phyloP scores from a whole-genome alignment of 2,888 invertebrate genomes.

The Seira musarum region DNA sequence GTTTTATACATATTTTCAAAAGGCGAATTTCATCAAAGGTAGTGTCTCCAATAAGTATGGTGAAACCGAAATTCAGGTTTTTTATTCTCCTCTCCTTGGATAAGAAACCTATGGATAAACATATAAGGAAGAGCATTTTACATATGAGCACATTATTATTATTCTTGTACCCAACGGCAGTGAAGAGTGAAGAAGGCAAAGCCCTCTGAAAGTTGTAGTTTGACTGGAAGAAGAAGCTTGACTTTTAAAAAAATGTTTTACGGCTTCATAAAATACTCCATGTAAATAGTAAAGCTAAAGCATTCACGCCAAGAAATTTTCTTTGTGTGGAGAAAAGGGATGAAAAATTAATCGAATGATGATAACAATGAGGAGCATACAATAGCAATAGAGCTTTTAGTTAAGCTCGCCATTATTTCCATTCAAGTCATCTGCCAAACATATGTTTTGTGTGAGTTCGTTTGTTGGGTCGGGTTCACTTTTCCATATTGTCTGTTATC shows the following conservation, averaged over 20 bases:
- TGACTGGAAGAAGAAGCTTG: slow-evolving; percentile 40
- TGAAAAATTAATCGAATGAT: neutral
- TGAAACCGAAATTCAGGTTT: slow-evolving; percentile 6
- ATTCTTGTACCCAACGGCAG: slow-evolving; percentile 43
- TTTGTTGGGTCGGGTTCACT: neutral
- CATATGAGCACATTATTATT: slow-evolving; percentile 23
- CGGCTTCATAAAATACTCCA: no score
- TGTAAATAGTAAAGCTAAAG: neutral
- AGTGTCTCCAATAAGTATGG: neutral
- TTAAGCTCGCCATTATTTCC: neutral
- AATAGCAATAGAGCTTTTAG: neutral
- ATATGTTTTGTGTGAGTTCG: slow-evolving; percentile 32
- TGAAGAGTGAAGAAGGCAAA: slow-evolving; percentile 50
- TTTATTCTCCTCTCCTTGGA: neutral
- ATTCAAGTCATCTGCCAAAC: slow-evolving; percentile 35
- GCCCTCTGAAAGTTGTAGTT: slow-evolving; percentile 36
- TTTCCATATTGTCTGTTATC: neutral
- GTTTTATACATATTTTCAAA: slow-evolving; percentile 22
- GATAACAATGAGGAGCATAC: neutral
- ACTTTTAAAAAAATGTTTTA: neutral
- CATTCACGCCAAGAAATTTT: slow-evolving; percentile 10
- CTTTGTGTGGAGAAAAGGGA: neutral
- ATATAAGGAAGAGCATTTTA: slow-evolving; percentile 19
- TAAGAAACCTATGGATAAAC: slow-evolving; percentile 26
- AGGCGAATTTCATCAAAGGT: neutral